Evolutionary conservation across 2,797 vertebrate species (phyloP), one percentile per base, ranked within the genome.

Genomic region (Thunnus albacares): DNA sequence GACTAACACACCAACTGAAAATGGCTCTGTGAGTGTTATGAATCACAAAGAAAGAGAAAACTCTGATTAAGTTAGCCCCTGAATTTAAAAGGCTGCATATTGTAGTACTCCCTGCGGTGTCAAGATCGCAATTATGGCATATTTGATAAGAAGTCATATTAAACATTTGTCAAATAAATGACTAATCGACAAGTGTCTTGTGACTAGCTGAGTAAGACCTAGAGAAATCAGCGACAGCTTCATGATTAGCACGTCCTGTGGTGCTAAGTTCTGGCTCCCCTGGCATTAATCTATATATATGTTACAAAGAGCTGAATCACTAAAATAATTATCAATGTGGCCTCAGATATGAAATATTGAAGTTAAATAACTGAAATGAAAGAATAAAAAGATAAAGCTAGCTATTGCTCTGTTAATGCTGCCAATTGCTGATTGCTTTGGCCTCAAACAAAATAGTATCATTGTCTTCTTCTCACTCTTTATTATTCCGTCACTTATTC

Each of bases 111-210:
- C 75, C 77, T 62, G 59, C 59, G 35, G 76, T 65, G 73, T 78
- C 67, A 75, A 75, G 38, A 87, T 83, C 60, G 81, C 82, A 87
- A 82, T 90, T 85, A 84, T 63, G 14, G 55, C 71, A 57, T 52
- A 49, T 84, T 82, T 71, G 75, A 80, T 82, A 80, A 75, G 47
- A 83, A 62, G 71, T 59, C 17, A 68, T 83, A 85, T 81, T 60
- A 52, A 80, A 85, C 71, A 78, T 82, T 83, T 78, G 75, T 87
- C 56, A 78, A 89, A 83, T 60, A 84, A 88, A 80, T 75, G 72
- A 78, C 26, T 56, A 12, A 80, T 73, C 22, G 17, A 51, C 70
- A 65, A 51, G 60, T 67, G 68, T 83, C 71, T 65, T 68, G 75
- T 69, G 56, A 64, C 81, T 30, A 24, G 74, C 67, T 79, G 75